Percentiles rank a stretch among this genome's conserved stretches.
Evolutionary conservation across 2,888 invertebrate species (phyloP).

Genomic region (Adela reaumurella): DNA sequence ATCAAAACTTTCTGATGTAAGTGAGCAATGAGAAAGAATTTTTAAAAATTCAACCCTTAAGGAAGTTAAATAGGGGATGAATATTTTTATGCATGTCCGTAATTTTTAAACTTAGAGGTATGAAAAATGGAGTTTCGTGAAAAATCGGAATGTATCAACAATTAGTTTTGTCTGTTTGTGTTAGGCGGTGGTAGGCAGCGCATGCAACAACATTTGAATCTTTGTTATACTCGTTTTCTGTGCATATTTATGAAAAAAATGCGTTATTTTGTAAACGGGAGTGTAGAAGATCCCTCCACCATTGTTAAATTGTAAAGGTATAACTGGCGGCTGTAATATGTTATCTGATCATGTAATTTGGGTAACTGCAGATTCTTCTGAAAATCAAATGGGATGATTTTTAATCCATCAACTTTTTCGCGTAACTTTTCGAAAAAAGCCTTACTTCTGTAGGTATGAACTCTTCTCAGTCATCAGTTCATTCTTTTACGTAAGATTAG

Average conservation of each 20-base stretch:
- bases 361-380: slow-evolving; percentile 18
- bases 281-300: slow-evolving; percentile 13
- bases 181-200: slow-evolving; percentile 13
- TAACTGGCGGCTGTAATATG: slow-evolving; percentile 16
- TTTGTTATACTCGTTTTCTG: slow-evolving; percentile 16
- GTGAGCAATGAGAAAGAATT: too few species aligned
- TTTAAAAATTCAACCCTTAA: too few species aligned
- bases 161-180: background rate
- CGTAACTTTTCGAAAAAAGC: slow-evolving; percentile 13
- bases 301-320: slow-evolving; percentile 16
- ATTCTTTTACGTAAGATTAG: slow-evolving; percentile 1
- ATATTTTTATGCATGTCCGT: too few species aligned
- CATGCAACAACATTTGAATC: slow-evolving; percentile 18
- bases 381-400: slow-evolving; percentile 18
- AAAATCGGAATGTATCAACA: slow-evolving; percentile 1
- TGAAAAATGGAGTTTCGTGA: too few species aligned
- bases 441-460: slow-evolving; percentile 14
- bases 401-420: slow-evolving; percentile 8
- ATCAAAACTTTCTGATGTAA: too few species aligned
- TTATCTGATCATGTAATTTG: slow-evolving; percentile 16
- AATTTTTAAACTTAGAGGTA: too few species aligned
- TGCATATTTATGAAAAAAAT: slow-evolving; percentile 16
- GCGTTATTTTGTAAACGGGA: too few species aligned
- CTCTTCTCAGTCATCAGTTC: slow-evolving; percentile 6
- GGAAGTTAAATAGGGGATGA: too few species aligned